These are phyloP conservation scores for Sphinx pinastri DNA, from an alignment of 2,888 invertebrate genomes.

Conservation along the genomic window DNA sequence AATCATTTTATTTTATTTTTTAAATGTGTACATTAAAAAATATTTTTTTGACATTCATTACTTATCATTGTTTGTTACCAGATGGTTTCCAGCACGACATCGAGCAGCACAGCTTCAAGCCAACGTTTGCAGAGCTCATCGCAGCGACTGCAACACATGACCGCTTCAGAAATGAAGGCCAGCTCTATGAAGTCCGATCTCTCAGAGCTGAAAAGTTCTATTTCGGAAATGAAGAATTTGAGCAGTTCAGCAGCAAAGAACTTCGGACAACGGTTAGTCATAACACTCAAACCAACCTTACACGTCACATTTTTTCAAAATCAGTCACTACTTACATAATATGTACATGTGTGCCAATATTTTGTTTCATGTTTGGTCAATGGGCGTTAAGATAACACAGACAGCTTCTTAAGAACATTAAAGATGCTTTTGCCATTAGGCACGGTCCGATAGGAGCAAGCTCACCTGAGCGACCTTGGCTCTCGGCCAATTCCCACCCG, in stretches of 20 bases:
- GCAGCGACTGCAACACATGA: constrained; percentile 80
- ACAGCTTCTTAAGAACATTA: constrained; percentile 48
- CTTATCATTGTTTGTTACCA: constrained; percentile 45
- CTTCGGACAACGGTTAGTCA: constrained; percentile 73
- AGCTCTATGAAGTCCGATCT: constrained; percentile 92
- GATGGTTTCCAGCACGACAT: constrained; percentile 85
- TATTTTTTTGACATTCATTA: neutral
- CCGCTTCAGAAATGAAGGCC: constrained; percentile 90
- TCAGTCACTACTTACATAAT: constrained; percentile 39
- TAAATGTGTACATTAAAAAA: neutral
- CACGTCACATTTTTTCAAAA: constrained; percentile 27
- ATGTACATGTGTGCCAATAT: constrained; percentile 50
- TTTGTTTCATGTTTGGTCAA: constrained; percentile 56
- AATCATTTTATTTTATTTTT: neutral
- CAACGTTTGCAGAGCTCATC: constrained; percentile 85
- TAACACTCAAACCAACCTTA: constrained; percentile 19
- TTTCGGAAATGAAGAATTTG: constrained; percentile 93
- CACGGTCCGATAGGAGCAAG: constrained; percentile 61
- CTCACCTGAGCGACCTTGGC: constrained; percentile 83
- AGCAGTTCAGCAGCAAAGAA: constrained; percentile 74
- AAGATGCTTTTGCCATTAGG: constrained; percentile 56
- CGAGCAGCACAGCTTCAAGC: constrained; percentile 84
- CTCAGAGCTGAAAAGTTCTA: constrained; percentile 91
- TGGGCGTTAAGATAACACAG: constrained; percentile 56
- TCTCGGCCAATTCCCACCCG: constrained; percentile 73